Conservation (phyloP, 1,140 invertebrate genomes). For the Nephila pilipes region DNA sequence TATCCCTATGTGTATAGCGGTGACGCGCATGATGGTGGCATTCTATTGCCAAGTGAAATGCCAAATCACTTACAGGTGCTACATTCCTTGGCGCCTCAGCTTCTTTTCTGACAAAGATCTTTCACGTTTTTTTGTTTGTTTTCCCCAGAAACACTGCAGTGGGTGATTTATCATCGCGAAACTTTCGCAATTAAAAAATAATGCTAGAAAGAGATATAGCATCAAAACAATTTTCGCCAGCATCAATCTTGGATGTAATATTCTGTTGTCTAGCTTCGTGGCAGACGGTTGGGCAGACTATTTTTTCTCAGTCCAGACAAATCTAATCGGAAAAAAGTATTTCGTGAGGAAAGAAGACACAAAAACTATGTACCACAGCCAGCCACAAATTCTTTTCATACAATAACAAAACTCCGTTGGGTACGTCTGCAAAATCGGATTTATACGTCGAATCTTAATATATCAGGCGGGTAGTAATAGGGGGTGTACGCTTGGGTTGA, state of each 20-base stretch:
- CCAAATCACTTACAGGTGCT: constrained; percentile 71
- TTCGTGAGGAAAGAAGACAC: not conserved
- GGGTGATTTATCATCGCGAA: constrained; percentile 12
- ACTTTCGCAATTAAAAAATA: constrained; percentile 34
- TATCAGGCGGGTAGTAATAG: too few species aligned
- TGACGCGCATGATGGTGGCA: constrained; percentile 57
- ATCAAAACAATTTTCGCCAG: not conserved
- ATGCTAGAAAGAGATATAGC: not conserved
- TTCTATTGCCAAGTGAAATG: constrained; percentile 66
- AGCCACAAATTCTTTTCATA: not conserved
- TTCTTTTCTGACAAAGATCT: constrained; percentile 22
- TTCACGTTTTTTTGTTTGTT: not conserved
- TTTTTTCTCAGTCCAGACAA: not conserved
- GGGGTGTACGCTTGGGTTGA: too few species aligned
- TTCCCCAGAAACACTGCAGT: not conserved
- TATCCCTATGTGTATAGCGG: constrained; percentile 52
- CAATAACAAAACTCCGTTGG: not conserved
- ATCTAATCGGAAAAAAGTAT: not conserved
- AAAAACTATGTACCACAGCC: not conserved
- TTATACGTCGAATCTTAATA: not conserved
- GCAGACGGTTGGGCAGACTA: not conserved
- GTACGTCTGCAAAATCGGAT: not conserved
- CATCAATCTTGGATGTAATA: not conserved
- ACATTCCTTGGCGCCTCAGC: constrained; percentile 63
- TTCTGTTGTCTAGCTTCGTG: constrained; percentile 2